These are phyloP conservation scores for Erethizon dorsatum DNA, from an alignment of 2,797 vertebrate species.

Conservation along the genomic window DNA sequence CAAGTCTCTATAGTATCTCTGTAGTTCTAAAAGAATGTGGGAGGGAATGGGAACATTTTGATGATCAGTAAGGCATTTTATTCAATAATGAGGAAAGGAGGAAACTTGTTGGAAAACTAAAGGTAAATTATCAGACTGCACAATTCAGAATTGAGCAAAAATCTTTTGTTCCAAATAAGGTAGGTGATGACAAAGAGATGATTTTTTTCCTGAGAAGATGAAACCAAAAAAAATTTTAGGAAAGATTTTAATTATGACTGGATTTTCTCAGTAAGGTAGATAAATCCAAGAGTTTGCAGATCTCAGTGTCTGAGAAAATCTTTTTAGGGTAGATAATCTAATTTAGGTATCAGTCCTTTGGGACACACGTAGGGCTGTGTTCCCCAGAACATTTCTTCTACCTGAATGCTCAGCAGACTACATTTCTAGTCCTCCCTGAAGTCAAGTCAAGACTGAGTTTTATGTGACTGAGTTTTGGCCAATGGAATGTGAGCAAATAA, in stretches of 20 bases:
- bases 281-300: background rate
- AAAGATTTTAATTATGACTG: conserved; percentile 36
- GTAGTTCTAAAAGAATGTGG: background rate
- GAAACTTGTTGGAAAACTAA: background rate
- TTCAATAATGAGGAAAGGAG: background rate
- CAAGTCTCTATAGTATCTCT: background rate
- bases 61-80: background rate
- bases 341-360: background rate
- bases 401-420: background rate
- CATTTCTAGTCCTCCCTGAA: background rate
- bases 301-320: background rate
- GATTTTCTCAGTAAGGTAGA: background rate
- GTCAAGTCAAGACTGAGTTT: background rate
- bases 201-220: background rate
- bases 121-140: background rate
- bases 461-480: background rate
- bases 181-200: background rate
- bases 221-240: background rate
- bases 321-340: background rate
- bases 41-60: background rate
- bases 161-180: background rate
- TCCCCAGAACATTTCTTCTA: background rate
- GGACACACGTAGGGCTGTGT: background rate
- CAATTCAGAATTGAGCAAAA: background rate
- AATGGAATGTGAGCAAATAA: background rate